These are phyloP conservation scores for Phaethornis superciliosus DNA, from an alignment of 2,113 vertebrate genomes.

Conservation along the genomic window DNA sequence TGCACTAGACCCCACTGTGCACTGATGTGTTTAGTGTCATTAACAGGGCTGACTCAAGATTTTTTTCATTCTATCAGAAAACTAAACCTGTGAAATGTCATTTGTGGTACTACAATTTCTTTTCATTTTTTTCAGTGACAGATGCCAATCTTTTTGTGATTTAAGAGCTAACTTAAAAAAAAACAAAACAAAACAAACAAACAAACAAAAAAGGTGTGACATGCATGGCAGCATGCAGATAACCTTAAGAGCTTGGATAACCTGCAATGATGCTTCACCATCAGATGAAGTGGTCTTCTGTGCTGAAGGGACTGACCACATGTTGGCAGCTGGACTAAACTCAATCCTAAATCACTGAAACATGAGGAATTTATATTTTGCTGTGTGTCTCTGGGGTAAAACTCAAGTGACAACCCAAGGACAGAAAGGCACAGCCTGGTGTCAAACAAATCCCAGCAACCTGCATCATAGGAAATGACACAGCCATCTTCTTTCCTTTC, in stretches of 20 bases:
- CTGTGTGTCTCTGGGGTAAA: neutral
- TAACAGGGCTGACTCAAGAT: neutral
- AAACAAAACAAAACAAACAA: too few relatives aligned
- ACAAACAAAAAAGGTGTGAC: neutral
- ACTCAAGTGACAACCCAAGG: neutral
- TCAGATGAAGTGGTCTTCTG: neutral
- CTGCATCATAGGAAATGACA: neutral
- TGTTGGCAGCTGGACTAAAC: neutral
- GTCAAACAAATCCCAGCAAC: neutral
- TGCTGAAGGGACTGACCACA: neutral
- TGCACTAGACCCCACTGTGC: neutral
- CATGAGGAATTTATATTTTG: neutral
- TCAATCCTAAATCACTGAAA: neutral
- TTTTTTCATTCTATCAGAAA: conserved; percentile 14
- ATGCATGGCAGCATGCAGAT: neutral
- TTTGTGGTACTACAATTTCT: neutral
- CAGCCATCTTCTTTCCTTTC: neutral
- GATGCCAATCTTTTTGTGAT: neutral
- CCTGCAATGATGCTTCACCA: neutral
- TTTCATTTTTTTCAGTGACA: neutral
- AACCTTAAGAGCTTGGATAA: neutral
- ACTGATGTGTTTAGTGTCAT: conserved; percentile 2
- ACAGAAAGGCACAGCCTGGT: neutral
- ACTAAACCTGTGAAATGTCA: neutral
- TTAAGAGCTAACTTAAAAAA: neutral